Evolutionary conservation across 2,797 vertebrate genomes (phyloP), one percentile per base, ranked within the genome.

Genomic region (Oreochromis grahami): DNA sequence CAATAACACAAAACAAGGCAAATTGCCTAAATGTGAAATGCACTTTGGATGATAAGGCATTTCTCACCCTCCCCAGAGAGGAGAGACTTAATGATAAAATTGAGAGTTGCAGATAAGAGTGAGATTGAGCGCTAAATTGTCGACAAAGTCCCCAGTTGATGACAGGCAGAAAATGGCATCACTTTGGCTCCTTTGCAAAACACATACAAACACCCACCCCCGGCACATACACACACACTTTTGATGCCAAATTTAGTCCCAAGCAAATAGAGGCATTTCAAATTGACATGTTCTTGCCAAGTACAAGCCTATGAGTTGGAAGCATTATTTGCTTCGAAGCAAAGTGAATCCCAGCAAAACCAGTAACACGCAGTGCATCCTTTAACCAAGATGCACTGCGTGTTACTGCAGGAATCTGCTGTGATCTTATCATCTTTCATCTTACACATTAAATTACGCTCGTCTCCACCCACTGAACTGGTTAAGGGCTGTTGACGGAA

Each of bases 101-200:
- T 87, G 89, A 92, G 89, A 91, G 84, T 14, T 85, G 91, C 85
- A 91, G 86, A 91, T 91, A 92, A 84, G 58, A 87, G 76, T 72
- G 65, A 89, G 88, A 92, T 82, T 84, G 92, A 94, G 86, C 34
- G 29, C 77, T 86, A 90, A 93, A 94, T 91, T 92, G 88, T 86
- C 43, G 65, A 86, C 82, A 87, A 82, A 89, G 80, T 93, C 91
- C 84, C 88, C 65, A 32, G 87, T 83, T 93, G 92, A 93, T 89
- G 88, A 93, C 90, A 90, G 87, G 89, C 85, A 93, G 89, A 93
- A 95, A 94, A 95, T 90, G 86, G 88, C 84, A 90, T 90, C 84
- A 86, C 86, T 92, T 94, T 94, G 89, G 92, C 80, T 89, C 91
- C 76, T 84, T 90, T 89, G 85, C 89, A 90, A 90, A 92, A 90